phyloP scores from a whole-genome alignment of 2,113 vertebrate species.

The Rhinopomastus cyanomelas region DNA sequence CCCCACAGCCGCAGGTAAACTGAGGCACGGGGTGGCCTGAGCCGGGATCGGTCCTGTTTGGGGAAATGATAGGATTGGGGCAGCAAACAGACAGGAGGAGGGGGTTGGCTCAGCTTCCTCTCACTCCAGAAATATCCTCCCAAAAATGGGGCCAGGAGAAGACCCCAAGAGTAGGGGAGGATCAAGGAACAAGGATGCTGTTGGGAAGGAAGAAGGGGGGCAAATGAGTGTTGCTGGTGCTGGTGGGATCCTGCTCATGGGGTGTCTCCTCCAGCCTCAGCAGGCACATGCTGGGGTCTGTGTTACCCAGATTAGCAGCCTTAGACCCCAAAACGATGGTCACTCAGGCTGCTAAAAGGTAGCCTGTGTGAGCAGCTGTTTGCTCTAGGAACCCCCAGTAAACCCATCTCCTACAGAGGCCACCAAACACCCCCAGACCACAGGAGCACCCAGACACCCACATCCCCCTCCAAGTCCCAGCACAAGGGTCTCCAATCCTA shows the following conservation, averaged over 20 bases:
- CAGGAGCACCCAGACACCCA: neutral
- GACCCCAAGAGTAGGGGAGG: neutral
- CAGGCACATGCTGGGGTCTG: accelerated
- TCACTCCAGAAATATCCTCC: neutral
- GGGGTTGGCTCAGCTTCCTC: neutral
- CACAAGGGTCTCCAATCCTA: neutral
- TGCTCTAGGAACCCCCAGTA: neutral
- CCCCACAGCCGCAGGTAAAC: no score
- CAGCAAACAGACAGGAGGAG: neutral
- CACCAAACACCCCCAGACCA: neutral
- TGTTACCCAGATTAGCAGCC: accelerated
- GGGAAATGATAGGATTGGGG: no score
- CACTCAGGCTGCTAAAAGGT: neutral
- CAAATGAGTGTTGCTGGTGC: neutral
- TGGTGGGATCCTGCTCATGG: neutral
- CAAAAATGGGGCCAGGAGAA: neutral
- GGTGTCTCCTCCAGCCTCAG: neutral
- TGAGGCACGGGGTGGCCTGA: no score
- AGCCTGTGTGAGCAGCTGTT: neutral
- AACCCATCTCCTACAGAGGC: neutral
- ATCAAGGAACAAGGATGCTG: neutral
- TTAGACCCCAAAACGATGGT: accelerated
- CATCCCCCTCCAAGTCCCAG: neutral
- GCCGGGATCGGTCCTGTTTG: no score
- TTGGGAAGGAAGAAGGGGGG: neutral